phyloP scores from a whole-genome alignment of 2,797 vertebrate species.

The Periophthalmus magnuspinnatus region DNA sequence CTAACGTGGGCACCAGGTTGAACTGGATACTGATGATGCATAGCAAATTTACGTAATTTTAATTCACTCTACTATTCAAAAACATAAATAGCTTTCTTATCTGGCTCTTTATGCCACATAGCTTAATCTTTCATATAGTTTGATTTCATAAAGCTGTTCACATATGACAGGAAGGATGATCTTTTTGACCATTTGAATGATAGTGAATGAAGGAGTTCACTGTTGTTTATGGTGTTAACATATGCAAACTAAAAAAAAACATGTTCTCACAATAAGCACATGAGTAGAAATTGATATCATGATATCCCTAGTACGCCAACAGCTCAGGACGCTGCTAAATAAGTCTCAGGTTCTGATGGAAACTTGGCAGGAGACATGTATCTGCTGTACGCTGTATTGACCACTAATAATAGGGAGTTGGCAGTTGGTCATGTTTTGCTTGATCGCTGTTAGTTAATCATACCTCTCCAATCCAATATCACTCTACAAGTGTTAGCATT shows the following conservation, averaged over 20 bases:
- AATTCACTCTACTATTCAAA: no score
- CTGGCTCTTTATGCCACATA: no score
- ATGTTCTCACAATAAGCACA: not conserved
- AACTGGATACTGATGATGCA: not conserved
- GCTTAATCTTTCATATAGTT: not conserved
- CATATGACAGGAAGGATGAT: not conserved
- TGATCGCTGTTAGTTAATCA: conserved; percentile 55
- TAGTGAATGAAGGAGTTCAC: not conserved
- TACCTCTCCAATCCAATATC: conserved; percentile 12
- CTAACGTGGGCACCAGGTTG: not conserved
- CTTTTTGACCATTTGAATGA: not conserved
- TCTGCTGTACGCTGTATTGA: not conserved
- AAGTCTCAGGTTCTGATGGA: not conserved
- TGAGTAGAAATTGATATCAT: no score
- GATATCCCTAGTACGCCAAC: no score
- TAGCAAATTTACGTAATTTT: not conserved
- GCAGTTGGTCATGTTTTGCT: not conserved
- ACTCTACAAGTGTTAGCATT: conserved; percentile 22
- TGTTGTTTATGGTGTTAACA: not conserved
- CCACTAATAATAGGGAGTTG: no score
- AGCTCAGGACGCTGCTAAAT: no score
- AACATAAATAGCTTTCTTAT: no score
- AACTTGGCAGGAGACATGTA: not conserved
- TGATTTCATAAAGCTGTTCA: not conserved
- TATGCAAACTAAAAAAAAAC: not conserved